Conservation (phyloP, 1,140 invertebrate genomes). For the Drosophila orena region DNA sequence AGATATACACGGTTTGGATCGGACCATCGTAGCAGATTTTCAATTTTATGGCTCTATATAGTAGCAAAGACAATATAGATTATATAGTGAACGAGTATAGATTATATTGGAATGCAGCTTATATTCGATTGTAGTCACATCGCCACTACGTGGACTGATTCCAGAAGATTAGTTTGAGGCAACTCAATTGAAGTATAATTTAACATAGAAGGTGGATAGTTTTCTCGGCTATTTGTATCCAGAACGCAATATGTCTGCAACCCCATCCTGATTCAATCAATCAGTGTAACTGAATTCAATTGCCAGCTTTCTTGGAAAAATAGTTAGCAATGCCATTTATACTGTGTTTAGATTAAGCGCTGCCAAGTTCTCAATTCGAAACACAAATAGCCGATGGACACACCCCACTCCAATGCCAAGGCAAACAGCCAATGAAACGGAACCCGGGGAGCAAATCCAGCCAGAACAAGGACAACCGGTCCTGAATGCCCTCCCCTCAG, state of each 20-base stretch:
- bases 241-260: neutral
- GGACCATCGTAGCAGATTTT: too few species aligned
- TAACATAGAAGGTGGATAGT: neutral
- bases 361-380: constrained; percentile 59
- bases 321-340: constrained; percentile 30
- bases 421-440: constrained; percentile 60
- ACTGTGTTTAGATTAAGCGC: constrained; percentile 61
- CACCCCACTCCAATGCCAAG: constrained; percentile 7
- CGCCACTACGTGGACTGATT: too few species aligned
- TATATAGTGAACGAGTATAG: too few species aligned
- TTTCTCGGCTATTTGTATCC: neutral
- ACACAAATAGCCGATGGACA: constrained; percentile 57
- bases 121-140: too few species aligned
- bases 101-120: too few species aligned
- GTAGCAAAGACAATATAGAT: too few species aligned
- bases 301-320: neutral
- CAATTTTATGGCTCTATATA: too few species aligned
- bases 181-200: neutral
- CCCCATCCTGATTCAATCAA: neutral
- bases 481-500: constrained; percentile 18
- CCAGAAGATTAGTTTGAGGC: too few species aligned
- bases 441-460: constrained; percentile 40
- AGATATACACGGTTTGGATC: too few species aligned
- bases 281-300: constrained; percentile 11
- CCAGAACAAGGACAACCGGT: constrained; percentile 41